Conservation (phyloP, 2,113 vertebrate species). For the Coturnix japonica region DNA sequence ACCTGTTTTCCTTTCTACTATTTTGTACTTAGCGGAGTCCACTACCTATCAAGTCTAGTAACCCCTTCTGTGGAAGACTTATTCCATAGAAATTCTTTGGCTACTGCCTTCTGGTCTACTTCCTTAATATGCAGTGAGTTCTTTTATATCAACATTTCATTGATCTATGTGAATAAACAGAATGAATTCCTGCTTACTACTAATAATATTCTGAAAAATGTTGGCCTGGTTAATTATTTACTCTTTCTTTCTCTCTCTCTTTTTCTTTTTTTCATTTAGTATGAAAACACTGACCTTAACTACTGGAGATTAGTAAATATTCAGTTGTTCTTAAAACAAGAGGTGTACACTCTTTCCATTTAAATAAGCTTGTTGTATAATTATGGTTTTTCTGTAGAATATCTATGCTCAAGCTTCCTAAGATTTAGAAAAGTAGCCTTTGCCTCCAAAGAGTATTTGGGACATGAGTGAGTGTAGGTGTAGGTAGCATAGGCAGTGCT, state of each 20-base stretch:
- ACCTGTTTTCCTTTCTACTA: not conserved
- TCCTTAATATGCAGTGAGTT: not conserved
- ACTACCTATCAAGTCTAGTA: not conserved
- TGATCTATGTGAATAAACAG: not conserved
- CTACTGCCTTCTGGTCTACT: not conserved
- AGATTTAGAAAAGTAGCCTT: not conserved
- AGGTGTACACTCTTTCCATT: not conserved
- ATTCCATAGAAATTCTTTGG: not conserved
- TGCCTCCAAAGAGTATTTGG: not conserved
- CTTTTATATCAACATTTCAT: not conserved
- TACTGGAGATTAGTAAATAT: not conserved
- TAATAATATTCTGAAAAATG: constrained; percentile 18
- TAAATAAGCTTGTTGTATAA: not conserved
- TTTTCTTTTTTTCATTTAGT: not conserved
- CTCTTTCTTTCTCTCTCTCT: not conserved
- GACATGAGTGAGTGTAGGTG: not conserved
- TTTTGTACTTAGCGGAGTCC: not conserved
- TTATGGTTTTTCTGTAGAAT: not conserved
- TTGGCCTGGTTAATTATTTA: not conserved
- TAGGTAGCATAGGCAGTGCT: not conserved
- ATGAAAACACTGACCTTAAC: not conserved
- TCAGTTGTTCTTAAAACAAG: not conserved
- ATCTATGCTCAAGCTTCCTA: not conserved
- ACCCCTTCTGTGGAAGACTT: not conserved
- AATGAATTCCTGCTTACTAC: not conserved